Evolutionary conservation across 2,797 vertebrate species (phyloP).

Genomic region (Manis pentadactyla): DNA sequence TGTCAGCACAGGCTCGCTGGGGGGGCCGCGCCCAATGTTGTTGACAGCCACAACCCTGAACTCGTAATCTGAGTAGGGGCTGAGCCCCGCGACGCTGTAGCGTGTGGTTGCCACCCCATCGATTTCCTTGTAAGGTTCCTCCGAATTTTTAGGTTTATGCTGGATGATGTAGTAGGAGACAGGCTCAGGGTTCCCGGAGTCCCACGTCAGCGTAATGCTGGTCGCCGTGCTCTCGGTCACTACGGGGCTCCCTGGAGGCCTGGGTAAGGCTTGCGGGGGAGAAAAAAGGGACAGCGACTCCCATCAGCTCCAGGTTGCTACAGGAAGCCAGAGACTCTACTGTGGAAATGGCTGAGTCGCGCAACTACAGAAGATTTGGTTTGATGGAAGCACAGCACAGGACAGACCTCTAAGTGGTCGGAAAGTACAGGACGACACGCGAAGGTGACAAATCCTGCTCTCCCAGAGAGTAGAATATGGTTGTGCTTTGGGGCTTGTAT

Average conservation of each 20-base stretch:
- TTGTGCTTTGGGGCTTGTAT: neutral
- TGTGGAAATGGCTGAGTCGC: no score
- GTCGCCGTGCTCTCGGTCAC: slow-evolving; percentile 98
- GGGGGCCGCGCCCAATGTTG: slow-evolving; percentile 96
- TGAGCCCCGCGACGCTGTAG: slow-evolving; percentile 98
- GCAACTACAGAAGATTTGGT: neutral
- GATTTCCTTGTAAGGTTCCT: slow-evolving; percentile 97
- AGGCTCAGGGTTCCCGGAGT: slow-evolving; percentile 98
- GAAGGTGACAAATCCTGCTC: neutral
- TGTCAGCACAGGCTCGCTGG: slow-evolving; percentile 95
- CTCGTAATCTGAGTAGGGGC: slow-evolving; percentile 98
- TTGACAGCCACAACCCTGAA: slow-evolving; percentile 97
- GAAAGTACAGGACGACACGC: neutral
- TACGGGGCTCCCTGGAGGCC: slow-evolving; percentile 95
- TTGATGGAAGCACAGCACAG: neutral
- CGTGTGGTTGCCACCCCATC: slow-evolving; percentile 98
- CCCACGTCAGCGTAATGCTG: slow-evolving; percentile 99
- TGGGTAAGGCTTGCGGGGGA: slow-evolving; percentile 93
- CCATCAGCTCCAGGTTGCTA: neutral
- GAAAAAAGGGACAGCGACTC: neutral
- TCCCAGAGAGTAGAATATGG: neutral
- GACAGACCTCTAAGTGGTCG: neutral
- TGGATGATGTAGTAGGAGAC: slow-evolving; percentile 99
- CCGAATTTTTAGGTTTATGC: slow-evolving; percentile 96
- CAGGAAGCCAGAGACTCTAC: neutral